phyloP scores from a whole-genome alignment of 1,140 invertebrate genomes.

The Drosophila novamexicana region DNA sequence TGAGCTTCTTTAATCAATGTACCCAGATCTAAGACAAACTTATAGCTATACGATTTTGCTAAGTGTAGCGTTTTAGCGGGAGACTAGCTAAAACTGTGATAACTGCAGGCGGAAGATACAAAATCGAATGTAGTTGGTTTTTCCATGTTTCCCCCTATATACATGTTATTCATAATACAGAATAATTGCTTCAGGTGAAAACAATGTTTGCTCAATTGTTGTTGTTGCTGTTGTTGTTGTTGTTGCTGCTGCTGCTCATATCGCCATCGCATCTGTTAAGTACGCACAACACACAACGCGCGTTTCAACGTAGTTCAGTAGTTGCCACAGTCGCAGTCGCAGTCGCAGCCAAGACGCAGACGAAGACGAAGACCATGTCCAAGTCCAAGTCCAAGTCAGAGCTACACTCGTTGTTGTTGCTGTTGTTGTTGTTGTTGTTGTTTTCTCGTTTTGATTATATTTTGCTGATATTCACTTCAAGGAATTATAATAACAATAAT shows the following conservation, averaged over 20 bases:
- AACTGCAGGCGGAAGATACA: conserved; percentile 6
- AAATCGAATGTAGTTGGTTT: conserved; percentile 3
- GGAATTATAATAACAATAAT: conserved; percentile 83
- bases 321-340: conserved; percentile 16
- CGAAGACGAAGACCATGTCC: conserved; percentile 23
- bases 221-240: conserved; percentile 23
- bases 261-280: conserved; percentile 45
- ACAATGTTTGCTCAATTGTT: conserved; percentile 62
- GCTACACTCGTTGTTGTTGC: conserved; percentile 25
- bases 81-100: conserved; percentile 20
- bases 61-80: conserved; percentile 16
- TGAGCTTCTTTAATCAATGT: no score
- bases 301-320: conserved; percentile 22
- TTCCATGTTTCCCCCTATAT: no score
- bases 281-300: conserved; percentile 49
- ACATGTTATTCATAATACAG: conserved; percentile 33
- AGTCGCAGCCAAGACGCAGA: conserved; percentile 1
- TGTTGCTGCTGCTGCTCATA: conserved; percentile 46
- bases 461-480: conserved; percentile 82
- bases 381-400: conserved; percentile 23
- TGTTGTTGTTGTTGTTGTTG: conserved; percentile 52
- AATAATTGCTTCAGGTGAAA: conserved; percentile 72
- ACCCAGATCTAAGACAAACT: not conserved
- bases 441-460: conserved; percentile 79
- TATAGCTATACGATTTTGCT: not conserved